Evolutionary conservation across 1,140 invertebrate genomes (phyloP), one percentile per base, ranked within the genome.

Genomic region (Sitophilus oryzae): DNA sequence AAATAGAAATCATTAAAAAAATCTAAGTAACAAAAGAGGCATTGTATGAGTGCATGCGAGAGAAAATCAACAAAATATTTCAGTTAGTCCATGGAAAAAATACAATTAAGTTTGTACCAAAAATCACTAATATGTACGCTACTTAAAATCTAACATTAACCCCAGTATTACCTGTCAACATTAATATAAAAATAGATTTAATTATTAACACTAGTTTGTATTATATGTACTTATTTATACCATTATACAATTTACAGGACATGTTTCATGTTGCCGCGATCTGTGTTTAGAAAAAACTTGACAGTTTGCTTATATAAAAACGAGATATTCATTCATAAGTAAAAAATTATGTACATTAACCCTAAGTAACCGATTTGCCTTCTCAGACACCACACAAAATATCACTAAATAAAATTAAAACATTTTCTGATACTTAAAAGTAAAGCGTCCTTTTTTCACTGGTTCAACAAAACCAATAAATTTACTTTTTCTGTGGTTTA

Each of bases 141-240:
- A 37, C 38, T 35, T 52, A 52, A n/a, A n/a, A 15, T 48, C 38
- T 56, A 52, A 56, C 22, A 45, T 46, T 54, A 52, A 60, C 50
- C 54, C 56, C 58, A 55, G 45, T 44, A 52, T 61, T 53, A 56
- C 51, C 48, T 56, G 48, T 47, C 45, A 63, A 58, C 50, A 56
- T 58, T 51, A 47, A 63, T 63, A 63, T 61, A 63, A 63, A 63
- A 63, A 63, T 63, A 63, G 50, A 63, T 60, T 62, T 53, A 61
- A 52, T 61, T 57, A 56, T 56, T 48, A 58, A 37, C 43, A 61
- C 56, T 58, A 54, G 49, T 56, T 51, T 21, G 11, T 18, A 16
- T 11, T 44, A 11, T n/a, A 3, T 44, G n/a, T 44, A 21, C 19
- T 44, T 21, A 16, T 44, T 22, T 47, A 34, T 47, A 11, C 14